Conservation (phyloP, 1,140 invertebrate genomes). For the Harlomillsia oculata region DNA sequence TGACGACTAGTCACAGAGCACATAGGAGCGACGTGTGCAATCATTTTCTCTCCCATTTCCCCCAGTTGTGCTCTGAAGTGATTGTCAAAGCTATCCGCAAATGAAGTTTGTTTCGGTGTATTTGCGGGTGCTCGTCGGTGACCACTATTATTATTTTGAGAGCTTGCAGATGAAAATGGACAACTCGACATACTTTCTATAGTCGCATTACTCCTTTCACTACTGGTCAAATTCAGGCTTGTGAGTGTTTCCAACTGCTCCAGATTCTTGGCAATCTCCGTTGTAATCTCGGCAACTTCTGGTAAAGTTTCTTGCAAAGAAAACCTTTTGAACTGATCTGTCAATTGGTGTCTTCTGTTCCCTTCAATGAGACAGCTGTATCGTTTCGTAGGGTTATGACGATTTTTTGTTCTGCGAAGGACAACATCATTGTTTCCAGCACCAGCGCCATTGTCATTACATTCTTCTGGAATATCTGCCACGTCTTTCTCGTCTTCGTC, state of each 20-base stretch:
- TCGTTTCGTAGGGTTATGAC: slow-evolving; percentile 13
- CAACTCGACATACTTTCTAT: too few relatives aligned
- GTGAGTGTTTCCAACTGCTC: slow-evolving; percentile 16
- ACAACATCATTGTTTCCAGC: slow-evolving; percentile 2
- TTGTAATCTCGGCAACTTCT: slow-evolving; percentile 31
- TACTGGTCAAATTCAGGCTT: slow-evolving; percentile 33
- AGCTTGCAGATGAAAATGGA: slow-evolving; percentile 11
- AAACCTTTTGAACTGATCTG: slow-evolving; percentile 28
- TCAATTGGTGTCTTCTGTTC: slow-evolving; percentile 14
- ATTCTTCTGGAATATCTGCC: slow-evolving; percentile 3
- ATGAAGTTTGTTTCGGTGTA: slow-evolving; percentile 28
- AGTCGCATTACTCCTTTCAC: too few relatives aligned
- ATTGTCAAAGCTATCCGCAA: slow-evolving; percentile 32
- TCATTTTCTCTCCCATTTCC: slow-evolving; percentile 18
- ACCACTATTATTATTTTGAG: neutral
- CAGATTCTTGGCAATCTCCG: slow-evolving; percentile 31
- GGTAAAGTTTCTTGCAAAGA: slow-evolving; percentile 31
- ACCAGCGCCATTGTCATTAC: slow-evolving; percentile 4
- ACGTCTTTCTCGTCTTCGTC: slow-evolving; percentile 35
- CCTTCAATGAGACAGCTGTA: slow-evolving; percentile 25
- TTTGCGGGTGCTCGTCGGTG: slow-evolving; percentile 22
- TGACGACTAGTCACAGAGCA: slow-evolving; percentile 11
- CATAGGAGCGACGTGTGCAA: slow-evolving; percentile 29
- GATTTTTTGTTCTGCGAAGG: neutral
- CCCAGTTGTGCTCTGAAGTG: slow-evolving; percentile 17